A percentile compares a stretch with the other conserved stretches of the same genome.
Conservation (phyloP, 2,113 vertebrate genomes). For the Zingel zingel region DNA sequence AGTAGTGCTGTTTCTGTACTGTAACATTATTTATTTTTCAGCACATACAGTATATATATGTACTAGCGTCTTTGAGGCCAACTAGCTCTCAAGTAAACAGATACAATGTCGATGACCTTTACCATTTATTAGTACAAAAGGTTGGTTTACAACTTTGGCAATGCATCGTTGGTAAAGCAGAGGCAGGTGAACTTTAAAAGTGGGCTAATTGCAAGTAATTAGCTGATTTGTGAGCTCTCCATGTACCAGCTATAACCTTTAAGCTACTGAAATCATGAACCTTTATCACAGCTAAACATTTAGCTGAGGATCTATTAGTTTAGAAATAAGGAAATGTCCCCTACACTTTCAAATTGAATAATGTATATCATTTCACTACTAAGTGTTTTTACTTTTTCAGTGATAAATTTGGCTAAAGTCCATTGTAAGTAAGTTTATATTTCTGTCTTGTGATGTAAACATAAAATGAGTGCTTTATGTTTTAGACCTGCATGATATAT, state of each 20-base stretch:
- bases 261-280: background rate
- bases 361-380: background rate
- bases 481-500: background rate
- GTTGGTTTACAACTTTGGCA: background rate
- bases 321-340: background rate
- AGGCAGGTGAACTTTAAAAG: background rate
- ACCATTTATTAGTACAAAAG: background rate
- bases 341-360: background rate
- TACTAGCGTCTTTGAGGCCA: background rate
- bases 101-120: background rate
- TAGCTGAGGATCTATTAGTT: background rate
- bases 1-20: constrained; percentile 13
- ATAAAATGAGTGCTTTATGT: background rate
- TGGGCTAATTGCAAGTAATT: background rate
- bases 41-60: too few species aligned
- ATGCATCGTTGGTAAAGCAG: background rate
- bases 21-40: background rate
- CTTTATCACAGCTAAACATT: background rate
- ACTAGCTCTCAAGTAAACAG: background rate
- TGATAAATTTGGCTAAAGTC: too few species aligned
- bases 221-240: background rate
- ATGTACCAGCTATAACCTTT: background rate
- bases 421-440: too few species aligned
- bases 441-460: background rate
- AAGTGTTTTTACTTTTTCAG: too few species aligned